Evolutionary conservation across 1,140 invertebrate species (phyloP), one percentile per base, ranked within the genome.

Genomic region (Drosophila nikananu): DNA sequence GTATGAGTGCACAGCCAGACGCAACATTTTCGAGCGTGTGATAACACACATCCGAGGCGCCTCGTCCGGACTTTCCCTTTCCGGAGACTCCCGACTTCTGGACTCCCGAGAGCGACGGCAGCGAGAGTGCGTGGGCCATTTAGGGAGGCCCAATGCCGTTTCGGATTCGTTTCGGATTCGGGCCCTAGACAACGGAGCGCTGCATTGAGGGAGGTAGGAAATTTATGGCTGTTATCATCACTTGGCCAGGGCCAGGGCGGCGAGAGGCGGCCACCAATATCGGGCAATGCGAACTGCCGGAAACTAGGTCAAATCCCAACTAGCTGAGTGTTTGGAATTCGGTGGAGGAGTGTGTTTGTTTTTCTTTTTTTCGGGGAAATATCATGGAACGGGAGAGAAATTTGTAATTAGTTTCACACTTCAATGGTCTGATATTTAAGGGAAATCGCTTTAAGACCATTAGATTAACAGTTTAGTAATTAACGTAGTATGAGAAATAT

Each of bases 171-270:
- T 59, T 59, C 30, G 25, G 52, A 27, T 51, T 60, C 35, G 37
- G 75, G 73, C 84, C 84, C 84, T 89, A 89, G 77, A 84, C 86
- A 90, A 89, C 81, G 52, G 81, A 84, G 63, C 78, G 71, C 35
- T 72, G 78, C 58, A 77, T 89, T 89, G 84, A 90, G 84, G 83
- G 86, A 84, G 84, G 84, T 89, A 90, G 86, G 86, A 90, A 89
- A 89, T 89, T 89, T 89, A 84, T 90, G 27, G 84, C 60, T 79
- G 77, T 90, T 89, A 90, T 89, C 84, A 84, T 62, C 44, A 67
- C 37, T 46, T 39, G 51, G 77, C 49, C 55, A 44, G 71, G 68
- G 64, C 61, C 60, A 63, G 48, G 25, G 49, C 49, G 32, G 59
- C 52, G 78, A 77, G 76, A 70, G 63, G 60, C 75, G 73, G 52